Conservation (phyloP, 1,140 invertebrate genomes). For the Scaptodrosophila lebanonensis region DNA sequence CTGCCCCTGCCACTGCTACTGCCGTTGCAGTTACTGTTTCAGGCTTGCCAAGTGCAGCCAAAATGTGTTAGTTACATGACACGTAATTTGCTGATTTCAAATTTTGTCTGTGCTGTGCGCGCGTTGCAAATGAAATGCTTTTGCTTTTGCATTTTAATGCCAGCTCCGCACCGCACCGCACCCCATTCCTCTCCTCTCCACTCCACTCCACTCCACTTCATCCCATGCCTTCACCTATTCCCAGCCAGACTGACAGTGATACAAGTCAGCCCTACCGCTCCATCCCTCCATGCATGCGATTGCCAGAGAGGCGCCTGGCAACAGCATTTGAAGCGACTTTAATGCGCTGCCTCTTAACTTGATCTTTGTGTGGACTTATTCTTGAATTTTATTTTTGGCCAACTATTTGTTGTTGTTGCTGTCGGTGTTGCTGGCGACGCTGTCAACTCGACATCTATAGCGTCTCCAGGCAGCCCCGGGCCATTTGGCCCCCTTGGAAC, state of each 20-base stretch:
- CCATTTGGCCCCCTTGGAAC: constrained; percentile 47
- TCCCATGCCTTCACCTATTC: no score
- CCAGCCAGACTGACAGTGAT: no score
- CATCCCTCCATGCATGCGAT: no score
- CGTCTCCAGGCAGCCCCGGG: constrained; percentile 15
- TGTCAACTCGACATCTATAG: constrained; percentile 47
- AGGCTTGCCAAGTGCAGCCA: no score
- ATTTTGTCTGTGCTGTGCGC: constrained; percentile 57
- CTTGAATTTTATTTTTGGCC: constrained; percentile 43
- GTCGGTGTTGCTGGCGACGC: constrained; percentile 22
- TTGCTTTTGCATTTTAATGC: constrained; percentile 73
- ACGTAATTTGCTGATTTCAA: constrained; percentile 73
- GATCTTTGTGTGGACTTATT: constrained; percentile 39
- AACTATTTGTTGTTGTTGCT: constrained; percentile 62
- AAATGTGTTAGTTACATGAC: constrained; percentile 73
- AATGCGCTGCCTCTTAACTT: constrained; percentile 24
- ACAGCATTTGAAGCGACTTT: neutral
- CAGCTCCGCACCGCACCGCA: constrained; percentile 61
- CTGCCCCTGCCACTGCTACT: neutral
- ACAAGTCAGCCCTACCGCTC: no score
- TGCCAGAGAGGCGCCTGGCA: neutral
- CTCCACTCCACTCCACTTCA: no score
- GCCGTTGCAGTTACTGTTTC: constrained; percentile 7
- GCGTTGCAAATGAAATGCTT: constrained; percentile 69
- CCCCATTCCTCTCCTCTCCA: constrained; percentile 23